Conservation (phyloP, 2,113 vertebrate genomes). For the Hipposideros armiger region DNA sequence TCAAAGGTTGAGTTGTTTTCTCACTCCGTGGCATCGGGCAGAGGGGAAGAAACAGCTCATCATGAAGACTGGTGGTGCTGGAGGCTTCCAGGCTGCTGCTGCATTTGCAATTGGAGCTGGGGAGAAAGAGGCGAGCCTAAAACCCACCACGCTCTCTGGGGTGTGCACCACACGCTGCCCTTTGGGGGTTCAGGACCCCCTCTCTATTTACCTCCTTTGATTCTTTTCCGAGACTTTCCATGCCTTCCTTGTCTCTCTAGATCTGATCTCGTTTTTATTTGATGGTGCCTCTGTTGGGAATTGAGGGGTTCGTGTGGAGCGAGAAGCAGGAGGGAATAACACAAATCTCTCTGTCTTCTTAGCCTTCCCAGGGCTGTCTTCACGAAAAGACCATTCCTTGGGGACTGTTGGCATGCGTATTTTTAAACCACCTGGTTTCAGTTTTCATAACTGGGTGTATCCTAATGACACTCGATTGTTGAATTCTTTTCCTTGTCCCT, state of each 20-base stretch:
- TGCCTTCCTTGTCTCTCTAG: neutral
- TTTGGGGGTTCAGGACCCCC: neutral
- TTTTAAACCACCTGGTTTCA: neutral
- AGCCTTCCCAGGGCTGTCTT: neutral
- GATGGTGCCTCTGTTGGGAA: neutral
- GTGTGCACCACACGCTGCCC: accelerated
- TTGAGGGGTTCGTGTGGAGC: neutral
- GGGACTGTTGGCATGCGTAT: neutral
- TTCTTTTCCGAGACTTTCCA: neutral
- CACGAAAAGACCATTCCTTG: neutral
- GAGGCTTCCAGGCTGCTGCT: neutral
- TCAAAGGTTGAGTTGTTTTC: neutral
- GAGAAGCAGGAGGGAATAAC: neutral
- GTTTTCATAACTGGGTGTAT: neutral
- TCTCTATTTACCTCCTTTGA: neutral
- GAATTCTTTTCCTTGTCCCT: neutral
- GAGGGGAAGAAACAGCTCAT: neutral
- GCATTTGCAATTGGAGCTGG: too few species aligned
- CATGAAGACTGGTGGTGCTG: neutral
- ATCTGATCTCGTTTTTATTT: neutral
- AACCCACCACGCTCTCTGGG: neutral
- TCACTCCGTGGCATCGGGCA: neutral
- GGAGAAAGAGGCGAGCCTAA: neutral
- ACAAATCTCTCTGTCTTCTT: neutral
- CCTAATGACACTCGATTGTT: neutral